phyloP scores from a whole-genome alignment of 2,888 invertebrate genomes.

The Strigamia maritima region DNA sequence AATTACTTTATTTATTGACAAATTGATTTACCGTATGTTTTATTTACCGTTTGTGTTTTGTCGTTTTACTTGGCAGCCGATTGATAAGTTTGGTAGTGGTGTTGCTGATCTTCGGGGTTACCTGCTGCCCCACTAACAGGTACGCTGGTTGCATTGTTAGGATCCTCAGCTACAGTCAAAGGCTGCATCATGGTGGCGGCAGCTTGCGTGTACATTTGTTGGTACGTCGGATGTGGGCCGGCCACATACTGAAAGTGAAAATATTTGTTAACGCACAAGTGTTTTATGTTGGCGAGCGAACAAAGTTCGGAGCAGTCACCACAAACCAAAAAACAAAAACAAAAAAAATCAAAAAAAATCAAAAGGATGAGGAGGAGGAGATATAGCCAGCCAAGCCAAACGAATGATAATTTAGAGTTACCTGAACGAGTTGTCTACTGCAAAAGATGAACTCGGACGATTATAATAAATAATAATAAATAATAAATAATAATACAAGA shows the following conservation, averaged over 20 bases:
- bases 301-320: constrained; percentile 1
- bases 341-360: too few species aligned
- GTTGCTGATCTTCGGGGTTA: constrained; percentile 45
- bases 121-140: constrained; percentile 43
- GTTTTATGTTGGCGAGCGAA: neutral
- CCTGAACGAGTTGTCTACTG: neutral
- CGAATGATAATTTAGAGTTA: neutral
- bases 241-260: constrained; percentile 40
- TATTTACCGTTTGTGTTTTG: neutral
- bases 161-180: constrained; percentile 42
- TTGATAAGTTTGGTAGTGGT: constrained; percentile 45
- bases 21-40: too few species aligned
- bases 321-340: too few species aligned
- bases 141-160: constrained; percentile 43
- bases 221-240: constrained; percentile 41
- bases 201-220: constrained; percentile 41
- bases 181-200: constrained; percentile 41
- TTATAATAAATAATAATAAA: neutral
- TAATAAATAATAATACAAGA: neutral
- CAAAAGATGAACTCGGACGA: neutral
- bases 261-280: too few species aligned
- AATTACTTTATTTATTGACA: neutral
- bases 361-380: neutral
- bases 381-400: neutral
- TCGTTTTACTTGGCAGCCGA: constrained; percentile 43